These are phyloP conservation scores for Pseudonaja textilis DNA, from an alignment of 2,113 vertebrate genomes.

Conservation along the genomic window DNA sequence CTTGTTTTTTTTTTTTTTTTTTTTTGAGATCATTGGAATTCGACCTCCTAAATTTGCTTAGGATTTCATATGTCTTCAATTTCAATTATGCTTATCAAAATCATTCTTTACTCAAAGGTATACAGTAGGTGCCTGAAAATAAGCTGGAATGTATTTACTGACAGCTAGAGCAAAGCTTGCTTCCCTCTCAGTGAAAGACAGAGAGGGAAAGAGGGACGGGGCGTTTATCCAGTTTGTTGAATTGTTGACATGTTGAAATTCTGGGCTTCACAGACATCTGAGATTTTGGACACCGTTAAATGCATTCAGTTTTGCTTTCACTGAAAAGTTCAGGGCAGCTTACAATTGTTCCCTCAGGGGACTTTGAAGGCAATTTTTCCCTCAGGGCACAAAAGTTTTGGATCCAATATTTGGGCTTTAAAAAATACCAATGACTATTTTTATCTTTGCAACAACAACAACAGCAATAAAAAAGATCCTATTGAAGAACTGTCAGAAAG, in stretches of 20 bases:
- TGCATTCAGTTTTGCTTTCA: background rate
- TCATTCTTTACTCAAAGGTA: background rate
- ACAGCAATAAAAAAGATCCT: background rate
- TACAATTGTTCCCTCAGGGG: background rate
- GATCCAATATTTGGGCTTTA: accelerated
- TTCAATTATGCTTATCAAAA: background rate
- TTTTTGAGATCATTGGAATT: background rate
- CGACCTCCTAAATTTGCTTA: background rate
- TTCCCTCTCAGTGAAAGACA: background rate
- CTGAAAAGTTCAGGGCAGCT: conserved; percentile 3
- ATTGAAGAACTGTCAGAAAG: background rate
- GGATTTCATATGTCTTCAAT: background rate
- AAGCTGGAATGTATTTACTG: background rate
- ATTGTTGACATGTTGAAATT: conserved; percentile 11
- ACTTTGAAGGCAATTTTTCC: background rate
- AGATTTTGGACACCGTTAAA: background rate
- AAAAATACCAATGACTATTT: background rate
- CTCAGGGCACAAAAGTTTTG: conserved; percentile 17
- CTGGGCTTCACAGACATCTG: conserved; percentile 1
- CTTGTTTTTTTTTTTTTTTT: too few species aligned
- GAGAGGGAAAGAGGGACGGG: background rate
- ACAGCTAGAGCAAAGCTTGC: too few species aligned
- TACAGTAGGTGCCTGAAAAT: background rate
- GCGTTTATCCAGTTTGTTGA: background rate
- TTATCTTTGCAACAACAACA: background rate